Percentiles rank a stretch among this genome's conserved stretches.
Evolutionary conservation across 2,113 vertebrate species (phyloP).

Genomic region (Odocoileus hemionus): DNA sequence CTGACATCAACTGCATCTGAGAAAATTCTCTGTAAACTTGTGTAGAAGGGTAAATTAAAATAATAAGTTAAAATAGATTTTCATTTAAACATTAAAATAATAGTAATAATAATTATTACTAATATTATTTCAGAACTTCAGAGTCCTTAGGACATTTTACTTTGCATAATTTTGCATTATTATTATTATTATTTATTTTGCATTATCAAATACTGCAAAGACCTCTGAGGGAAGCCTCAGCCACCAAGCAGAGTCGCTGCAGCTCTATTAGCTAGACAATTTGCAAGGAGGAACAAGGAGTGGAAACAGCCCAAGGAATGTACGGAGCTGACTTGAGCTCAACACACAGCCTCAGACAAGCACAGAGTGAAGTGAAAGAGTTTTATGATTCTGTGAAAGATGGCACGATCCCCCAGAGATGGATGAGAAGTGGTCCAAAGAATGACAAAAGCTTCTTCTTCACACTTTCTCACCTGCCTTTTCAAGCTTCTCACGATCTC

Average conservation of each 20-base stretch:
- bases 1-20: not conserved
- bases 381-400: not conserved
- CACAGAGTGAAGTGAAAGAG: not conserved
- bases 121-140: not conserved
- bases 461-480: too few relatives aligned
- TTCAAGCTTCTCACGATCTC: rapidly evolving
- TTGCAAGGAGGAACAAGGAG: not conserved
- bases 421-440: not conserved
- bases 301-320: not conserved
- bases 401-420: not conserved
- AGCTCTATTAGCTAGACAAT: not conserved
- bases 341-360: not conserved
- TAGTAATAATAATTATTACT: not conserved
- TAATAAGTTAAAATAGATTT: not conserved
- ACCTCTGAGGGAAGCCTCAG: not conserved
- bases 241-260: rapidly evolving
- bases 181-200: not conserved
- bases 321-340: too few relatives aligned
- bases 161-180: not conserved
- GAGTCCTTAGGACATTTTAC: not conserved
- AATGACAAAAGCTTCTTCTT: not conserved
- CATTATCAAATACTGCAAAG: not conserved
- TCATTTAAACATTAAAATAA: not conserved
- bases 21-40: not conserved
- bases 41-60: not conserved